A percentile compares a stretch with the other conserved stretches of the same genome.
These are phyloP conservation scores for Microcebus tavaratra DNA, from an alignment of 2,113 vertebrate species.

Conservation along the genomic window DNA sequence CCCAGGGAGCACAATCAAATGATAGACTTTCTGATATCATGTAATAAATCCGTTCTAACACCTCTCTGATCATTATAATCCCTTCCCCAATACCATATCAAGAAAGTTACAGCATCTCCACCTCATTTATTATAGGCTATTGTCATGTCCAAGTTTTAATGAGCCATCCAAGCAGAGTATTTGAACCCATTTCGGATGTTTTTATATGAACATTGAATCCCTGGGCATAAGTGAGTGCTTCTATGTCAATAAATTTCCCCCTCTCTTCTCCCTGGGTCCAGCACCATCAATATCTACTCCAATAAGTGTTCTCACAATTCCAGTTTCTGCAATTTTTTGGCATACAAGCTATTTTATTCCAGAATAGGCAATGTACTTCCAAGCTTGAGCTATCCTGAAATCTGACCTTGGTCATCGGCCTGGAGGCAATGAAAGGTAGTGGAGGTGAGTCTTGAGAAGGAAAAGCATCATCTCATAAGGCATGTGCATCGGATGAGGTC, in stretches of 20 bases:
- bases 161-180: background rate
- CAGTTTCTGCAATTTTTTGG: background rate
- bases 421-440: background rate
- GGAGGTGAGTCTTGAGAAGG: background rate
- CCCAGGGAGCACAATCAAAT: background rate
- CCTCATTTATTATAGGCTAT: background rate
- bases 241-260: background rate
- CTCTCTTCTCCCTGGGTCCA: background rate
- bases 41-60: background rate
- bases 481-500: background rate
- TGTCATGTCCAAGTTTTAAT: background rate
- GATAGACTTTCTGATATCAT: background rate
- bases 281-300: background rate
- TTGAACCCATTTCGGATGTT: background rate
- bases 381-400: background rate
- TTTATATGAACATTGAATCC: background rate
- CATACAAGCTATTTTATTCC: background rate
- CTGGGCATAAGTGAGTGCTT: background rate
- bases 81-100: background rate
- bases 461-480: background rate
- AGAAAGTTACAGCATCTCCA: background rate
- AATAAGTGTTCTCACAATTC: background rate
- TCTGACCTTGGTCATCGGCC: background rate
- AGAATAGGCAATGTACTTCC: background rate
- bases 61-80: background rate